Conservation (phyloP, 2,797 vertebrate species). For the Takifugu ocellatus region DNA sequence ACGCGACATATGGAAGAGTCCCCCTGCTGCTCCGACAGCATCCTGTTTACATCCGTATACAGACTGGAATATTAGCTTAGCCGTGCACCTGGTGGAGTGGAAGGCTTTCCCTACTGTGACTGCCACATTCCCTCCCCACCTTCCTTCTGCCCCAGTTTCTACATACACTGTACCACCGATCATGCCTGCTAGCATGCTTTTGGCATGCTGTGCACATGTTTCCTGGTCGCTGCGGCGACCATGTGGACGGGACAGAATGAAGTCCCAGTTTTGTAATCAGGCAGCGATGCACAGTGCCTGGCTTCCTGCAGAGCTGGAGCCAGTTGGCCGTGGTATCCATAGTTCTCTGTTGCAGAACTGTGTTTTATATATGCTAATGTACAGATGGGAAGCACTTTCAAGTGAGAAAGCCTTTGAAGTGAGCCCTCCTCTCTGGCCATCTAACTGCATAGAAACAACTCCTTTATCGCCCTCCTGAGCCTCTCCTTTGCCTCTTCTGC, state of each 20-base stretch:
- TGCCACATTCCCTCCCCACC: slow-evolving; percentile 50
- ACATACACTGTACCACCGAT: slow-evolving; percentile 27
- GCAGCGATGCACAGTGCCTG: slow-evolving; percentile 33
- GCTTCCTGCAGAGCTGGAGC: slow-evolving; percentile 43
- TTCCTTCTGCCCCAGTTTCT: slow-evolving; percentile 44
- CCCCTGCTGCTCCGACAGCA: slow-evolving; percentile 40
- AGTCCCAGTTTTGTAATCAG: slow-evolving; percentile 47
- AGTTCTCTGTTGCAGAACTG: too few species aligned
- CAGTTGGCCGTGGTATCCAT: slow-evolving; percentile 8
- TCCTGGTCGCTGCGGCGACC: slow-evolving; percentile 49
- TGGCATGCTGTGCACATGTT: slow-evolving; percentile 37
- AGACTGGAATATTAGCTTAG: slow-evolving; percentile 57
- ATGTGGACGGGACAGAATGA: slow-evolving; percentile 67
- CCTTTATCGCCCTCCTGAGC: too few species aligned
- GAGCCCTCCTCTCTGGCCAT: too few species aligned
- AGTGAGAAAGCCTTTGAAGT: background rate
- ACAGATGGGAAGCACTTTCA: background rate
- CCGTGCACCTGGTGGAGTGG: slow-evolving; percentile 42
- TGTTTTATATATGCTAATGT: too few species aligned
- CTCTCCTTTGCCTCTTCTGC: too few species aligned
- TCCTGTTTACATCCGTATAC: slow-evolving; percentile 64
- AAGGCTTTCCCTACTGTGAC: slow-evolving; percentile 48
- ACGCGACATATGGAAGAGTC: slow-evolving; percentile 46
- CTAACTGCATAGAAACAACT: too few species aligned
- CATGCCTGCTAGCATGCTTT: slow-evolving; percentile 25